phyloP scores from a whole-genome alignment of 1,140 invertebrate genomes.

The Drosophila prosaltans region DNA sequence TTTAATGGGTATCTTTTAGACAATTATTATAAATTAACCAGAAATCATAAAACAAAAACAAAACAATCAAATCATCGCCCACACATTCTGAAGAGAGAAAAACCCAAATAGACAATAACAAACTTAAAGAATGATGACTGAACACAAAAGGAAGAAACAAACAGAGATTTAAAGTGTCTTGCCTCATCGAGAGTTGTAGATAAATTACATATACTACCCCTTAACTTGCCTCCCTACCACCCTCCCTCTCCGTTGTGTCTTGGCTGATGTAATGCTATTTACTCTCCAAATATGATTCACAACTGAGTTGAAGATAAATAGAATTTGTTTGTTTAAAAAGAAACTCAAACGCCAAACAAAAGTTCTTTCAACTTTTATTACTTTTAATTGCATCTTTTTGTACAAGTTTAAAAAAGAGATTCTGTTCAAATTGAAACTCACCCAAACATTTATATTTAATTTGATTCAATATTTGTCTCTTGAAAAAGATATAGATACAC shows the following conservation, averaged over 20 bases:
- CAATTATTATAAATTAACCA: not conserved
- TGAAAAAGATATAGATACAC: not conserved
- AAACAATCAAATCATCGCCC: conserved; percentile 39
- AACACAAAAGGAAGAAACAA: conserved; percentile 20
- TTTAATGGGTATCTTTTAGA: not conserved
- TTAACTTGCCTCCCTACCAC: too few relatives aligned
- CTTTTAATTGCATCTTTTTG: conserved; percentile 1
- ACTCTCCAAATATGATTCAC: conserved; percentile 1
- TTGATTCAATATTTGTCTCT: conserved; percentile 4
- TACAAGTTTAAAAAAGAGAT: not conserved
- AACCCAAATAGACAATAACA: conserved; percentile 21
- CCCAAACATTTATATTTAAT: not conserved
- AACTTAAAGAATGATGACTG: conserved; percentile 45
- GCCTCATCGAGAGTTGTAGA: conserved; percentile 46
- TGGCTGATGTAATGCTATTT: conserved; percentile 3
- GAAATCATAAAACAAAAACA: not conserved
- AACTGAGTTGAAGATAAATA: not conserved
- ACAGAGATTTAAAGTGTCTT: conserved; percentile 34
- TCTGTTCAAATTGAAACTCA: not conserved
- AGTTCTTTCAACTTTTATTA: not conserved
- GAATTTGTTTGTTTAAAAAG: not conserved
- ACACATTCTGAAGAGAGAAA: not conserved
- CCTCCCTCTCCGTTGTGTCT: not conserved
- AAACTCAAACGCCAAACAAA: not conserved
- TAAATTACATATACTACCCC: conserved; percentile 41